Percentiles rank a stretch among this genome's conserved stretches.
phyloP scores from a whole-genome alignment of 2,113 vertebrate species.

The Semnopithecus entellus region DNA sequence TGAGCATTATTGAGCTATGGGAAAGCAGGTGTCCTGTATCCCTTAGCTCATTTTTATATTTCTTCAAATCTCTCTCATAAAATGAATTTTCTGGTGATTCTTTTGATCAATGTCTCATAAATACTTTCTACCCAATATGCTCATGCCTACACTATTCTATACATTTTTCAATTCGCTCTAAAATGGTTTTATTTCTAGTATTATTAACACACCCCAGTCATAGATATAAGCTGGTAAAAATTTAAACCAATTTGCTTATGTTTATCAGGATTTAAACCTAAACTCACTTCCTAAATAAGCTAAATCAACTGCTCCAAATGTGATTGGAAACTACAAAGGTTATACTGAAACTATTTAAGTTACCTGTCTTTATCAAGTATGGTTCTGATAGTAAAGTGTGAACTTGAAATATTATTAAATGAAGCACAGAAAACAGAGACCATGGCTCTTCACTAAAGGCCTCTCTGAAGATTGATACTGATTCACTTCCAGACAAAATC shows the following conservation, averaged over 20 bases:
- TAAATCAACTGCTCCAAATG: neutral
- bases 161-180: neutral
- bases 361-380: neutral
- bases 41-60: neutral
- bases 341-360: neutral
- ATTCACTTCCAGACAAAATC: neutral
- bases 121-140: neutral
- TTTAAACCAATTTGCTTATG: neutral
- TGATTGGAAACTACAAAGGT: neutral
- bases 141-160: no score
- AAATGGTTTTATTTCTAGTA: neutral
- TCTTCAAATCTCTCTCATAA: neutral
- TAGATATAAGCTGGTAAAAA: neutral
- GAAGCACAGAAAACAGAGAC: neutral
- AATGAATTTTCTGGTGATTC: neutral
- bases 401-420: neutral
- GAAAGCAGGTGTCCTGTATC: neutral
- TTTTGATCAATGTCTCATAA: neutral
- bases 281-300: neutral
- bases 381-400: neutral
- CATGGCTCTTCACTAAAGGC: accelerated
- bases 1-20: neutral
- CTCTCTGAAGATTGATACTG: neutral
- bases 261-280: neutral
- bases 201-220: neutral